Conservation (phyloP, 2,888 invertebrate species). For the Meandrusa payeni region DNA sequence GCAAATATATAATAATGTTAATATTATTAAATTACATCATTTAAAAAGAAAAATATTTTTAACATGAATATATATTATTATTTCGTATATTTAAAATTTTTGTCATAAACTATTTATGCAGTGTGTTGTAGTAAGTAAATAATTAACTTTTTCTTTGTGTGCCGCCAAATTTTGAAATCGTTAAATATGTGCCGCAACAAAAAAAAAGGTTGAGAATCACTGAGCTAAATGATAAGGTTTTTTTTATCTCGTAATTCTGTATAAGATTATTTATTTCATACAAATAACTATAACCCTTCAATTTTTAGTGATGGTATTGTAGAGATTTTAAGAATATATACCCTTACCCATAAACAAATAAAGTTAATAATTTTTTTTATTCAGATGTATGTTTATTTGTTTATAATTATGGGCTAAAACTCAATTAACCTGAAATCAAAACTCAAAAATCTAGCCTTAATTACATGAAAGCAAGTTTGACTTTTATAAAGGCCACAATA, state of each 20-base stretch:
- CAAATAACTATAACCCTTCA: slow-evolving; percentile 44
- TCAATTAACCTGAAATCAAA: slow-evolving; percentile 50
- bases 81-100: too few species aligned
- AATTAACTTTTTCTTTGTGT: too few species aligned
- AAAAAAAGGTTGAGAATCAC: too few species aligned
- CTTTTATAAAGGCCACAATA: slow-evolving; percentile 74
- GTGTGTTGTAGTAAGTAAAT: too few species aligned
- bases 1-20: too few species aligned
- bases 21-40: too few species aligned
- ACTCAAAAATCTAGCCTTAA: slow-evolving; percentile 65
- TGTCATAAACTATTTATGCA: too few species aligned
- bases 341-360: slow-evolving; percentile 46
- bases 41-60: too few species aligned
- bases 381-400: slow-evolving; percentile 34
- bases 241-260: slow-evolving; percentile 45
- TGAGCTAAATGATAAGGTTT: slow-evolving; percentile 54
- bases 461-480: slow-evolving; percentile 73
- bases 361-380: slow-evolving; percentile 28
- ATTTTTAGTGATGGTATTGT: slow-evolving; percentile 42
- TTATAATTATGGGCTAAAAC: slow-evolving; percentile 46
- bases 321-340: slow-evolving; percentile 45
- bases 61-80: too few species aligned
- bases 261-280: slow-evolving; percentile 40
- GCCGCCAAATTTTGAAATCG: too few species aligned
- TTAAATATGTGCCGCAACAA: too few species aligned